Evolutionary conservation across 2,113 vertebrate species (phyloP).

Genomic region (Ophiodon elongatus): DNA sequence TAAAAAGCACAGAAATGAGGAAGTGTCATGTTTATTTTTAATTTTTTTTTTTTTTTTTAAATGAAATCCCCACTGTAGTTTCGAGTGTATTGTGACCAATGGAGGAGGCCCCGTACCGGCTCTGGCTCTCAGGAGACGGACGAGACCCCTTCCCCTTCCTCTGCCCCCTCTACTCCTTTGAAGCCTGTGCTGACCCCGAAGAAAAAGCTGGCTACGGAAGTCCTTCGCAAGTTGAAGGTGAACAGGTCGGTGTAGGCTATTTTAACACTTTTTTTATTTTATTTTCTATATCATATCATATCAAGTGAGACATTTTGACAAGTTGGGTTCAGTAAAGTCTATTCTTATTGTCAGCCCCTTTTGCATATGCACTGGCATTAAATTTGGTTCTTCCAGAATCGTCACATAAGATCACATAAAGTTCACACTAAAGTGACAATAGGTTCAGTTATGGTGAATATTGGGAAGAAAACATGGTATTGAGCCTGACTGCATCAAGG

Average conservation of each 20-base stretch:
- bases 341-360: background rate
- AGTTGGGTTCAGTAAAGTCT: background rate
- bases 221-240: conserved; percentile 66
- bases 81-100: conserved; percentile 76
- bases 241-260: conserved; percentile 69
- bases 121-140: conserved; percentile 7
- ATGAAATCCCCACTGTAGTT: conserved; percentile 52
- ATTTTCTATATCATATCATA: background rate
- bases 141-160: background rate
- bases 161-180: background rate
- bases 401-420: background rate
- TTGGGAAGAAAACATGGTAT: background rate
- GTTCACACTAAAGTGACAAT: background rate
- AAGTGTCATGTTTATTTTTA: background rate
- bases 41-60: background rate
- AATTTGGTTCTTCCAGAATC: background rate
- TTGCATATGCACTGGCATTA: background rate
- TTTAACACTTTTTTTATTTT: background rate
- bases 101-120: conserved; percentile 48
- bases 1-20: background rate
- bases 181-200: conserved; percentile 63
- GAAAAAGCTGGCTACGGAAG: conserved; percentile 66
- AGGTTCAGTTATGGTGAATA: background rate
- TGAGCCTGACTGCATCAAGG: too few relatives aligned
- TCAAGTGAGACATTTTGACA: background rate